These are phyloP conservation scores for Mya arenaria DNA, from an alignment of 1,140 invertebrate genomes.

Conservation along the genomic window DNA sequence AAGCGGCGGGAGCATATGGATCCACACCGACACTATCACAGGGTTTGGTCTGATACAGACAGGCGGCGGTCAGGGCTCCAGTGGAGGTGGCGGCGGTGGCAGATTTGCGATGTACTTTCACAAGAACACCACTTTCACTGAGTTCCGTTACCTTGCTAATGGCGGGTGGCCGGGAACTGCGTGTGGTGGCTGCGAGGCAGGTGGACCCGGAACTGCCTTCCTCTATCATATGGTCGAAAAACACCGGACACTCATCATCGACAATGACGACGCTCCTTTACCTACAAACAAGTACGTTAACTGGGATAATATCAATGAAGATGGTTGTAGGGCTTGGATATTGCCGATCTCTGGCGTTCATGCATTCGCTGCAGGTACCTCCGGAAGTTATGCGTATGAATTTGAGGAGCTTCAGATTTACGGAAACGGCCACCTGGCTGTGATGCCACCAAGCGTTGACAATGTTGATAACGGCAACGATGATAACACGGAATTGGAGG, in stretches of 20 bases:
- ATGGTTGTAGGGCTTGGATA: constrained; percentile 72
- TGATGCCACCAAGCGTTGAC: constrained; percentile 55
- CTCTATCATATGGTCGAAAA: constrained; percentile 67
- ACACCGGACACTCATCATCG: constrained; percentile 70
- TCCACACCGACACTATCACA: constrained; percentile 67
- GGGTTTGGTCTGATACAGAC: constrained; percentile 65
- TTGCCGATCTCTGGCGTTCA: constrained; percentile 69
- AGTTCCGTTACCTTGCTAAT: constrained; percentile 70
- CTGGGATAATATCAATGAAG: constrained; percentile 62
- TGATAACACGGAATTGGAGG: constrained; percentile 13
- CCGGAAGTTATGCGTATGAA: constrained; percentile 48
- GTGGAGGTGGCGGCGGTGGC: constrained; percentile 70
- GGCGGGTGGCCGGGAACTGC: constrained; percentile 61
- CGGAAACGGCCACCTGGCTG: constrained; percentile 72
- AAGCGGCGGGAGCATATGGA: constrained; percentile 72
- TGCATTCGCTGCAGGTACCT: constrained; percentile 58
- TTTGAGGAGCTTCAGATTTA: constrained; percentile 76
- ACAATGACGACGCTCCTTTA: constrained; percentile 65
- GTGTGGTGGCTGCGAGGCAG: constrained; percentile 62
- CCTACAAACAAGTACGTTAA: constrained; percentile 65
- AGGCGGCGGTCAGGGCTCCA: constrained; percentile 61
- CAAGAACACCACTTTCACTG: constrained; percentile 69
- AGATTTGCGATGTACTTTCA: constrained; percentile 71
- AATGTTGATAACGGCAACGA: constrained; percentile 18
- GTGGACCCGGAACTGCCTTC: constrained; percentile 71